Evolutionary conservation across 2,797 vertebrate species (phyloP), one percentile per base, ranked within the genome.

Genomic region (Synaphobranchus kaupii): DNA sequence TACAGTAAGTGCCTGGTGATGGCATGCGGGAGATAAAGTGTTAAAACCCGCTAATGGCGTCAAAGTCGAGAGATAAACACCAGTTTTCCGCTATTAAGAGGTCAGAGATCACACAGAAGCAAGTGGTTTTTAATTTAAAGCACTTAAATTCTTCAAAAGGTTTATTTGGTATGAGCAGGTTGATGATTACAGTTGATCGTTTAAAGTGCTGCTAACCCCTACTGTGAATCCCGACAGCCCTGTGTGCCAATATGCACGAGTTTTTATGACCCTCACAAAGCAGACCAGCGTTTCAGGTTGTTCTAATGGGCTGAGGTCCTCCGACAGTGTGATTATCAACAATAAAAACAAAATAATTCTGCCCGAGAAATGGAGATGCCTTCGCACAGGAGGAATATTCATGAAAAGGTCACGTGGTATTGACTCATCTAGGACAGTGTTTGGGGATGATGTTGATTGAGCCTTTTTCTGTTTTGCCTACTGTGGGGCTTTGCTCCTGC

Each of bases 111-210:
- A 78, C 8, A 5, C 76, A 80, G 17, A 80, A 48, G 47, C 22
- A 78, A 78, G 68, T 31, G 68, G 68, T 71, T 71, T 71, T 71
- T 71, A 71, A 34, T 13, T 9, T 28, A 71, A 71, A 71, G 68
- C 68, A 71, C 68, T 71, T 31, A 31, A 31, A 31, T 28, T 71
- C 28, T 34, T 71, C 10, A 34, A 34, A 71, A 71, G 3, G 63
- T 0, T 34, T 10, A 68, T n/a, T 28, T n/a, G 7, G n/a, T n/a
- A 25, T 2, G 1, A 28, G 28, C 34, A 68, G 39, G 17, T 47
- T 39, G 73, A 22, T 71, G 68, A 71, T 71, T 13, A 47, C 17
- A 47, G 17, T 44, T 0, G 5, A 22, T 78, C 1, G 4, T 44
- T 39, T 6, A 47, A 78, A 44, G 73, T 78, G 28, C 34, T 47